Evolutionary conservation across 2,888 invertebrate species (phyloP).

Genomic region (Saturnia pavonia): DNA sequence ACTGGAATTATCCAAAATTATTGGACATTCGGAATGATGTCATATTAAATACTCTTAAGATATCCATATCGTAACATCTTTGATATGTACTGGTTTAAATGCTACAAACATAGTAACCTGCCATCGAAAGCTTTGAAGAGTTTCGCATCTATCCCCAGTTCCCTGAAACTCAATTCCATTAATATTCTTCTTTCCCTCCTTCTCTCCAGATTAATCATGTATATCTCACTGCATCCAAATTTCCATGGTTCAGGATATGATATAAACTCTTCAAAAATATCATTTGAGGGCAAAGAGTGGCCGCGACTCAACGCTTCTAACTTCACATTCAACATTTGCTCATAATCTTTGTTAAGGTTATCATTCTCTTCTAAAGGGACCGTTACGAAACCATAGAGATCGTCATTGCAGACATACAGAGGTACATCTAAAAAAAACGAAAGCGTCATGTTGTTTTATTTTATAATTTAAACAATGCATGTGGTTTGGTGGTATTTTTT

Average conservation of each 20-base stretch:
- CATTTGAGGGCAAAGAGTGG: constrained; percentile 64
- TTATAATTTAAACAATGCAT: too few species aligned
- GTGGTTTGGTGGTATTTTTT: too few species aligned
- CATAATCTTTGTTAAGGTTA: constrained; percentile 83
- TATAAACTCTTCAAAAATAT: constrained; percentile 58
- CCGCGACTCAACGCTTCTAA: constrained; percentile 86
- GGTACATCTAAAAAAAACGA: constrained; percentile 39
- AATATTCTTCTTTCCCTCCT: constrained; percentile 88
- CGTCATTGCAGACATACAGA: constrained; percentile 88
- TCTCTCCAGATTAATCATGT: constrained; percentile 94
- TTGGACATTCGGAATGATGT: too few species aligned
- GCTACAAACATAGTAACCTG: constrained; percentile 80
- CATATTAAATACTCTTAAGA: too few species aligned
- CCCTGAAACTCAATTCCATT: constrained; percentile 91
- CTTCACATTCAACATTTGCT: constrained; percentile 89
- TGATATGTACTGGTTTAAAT: too few species aligned
- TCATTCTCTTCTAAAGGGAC: constrained; percentile 89
- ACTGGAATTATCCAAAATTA: too few species aligned
- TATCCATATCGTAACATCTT: too few species aligned
- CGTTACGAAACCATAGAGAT: constrained; percentile 90
- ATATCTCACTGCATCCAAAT: constrained; percentile 90
- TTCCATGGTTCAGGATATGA: constrained; percentile 79
- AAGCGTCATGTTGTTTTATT: too few species aligned
- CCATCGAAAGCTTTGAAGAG: constrained; percentile 94
- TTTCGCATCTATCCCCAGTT: constrained; percentile 90